Percentiles rank a stretch among this genome's conserved stretches.
Conservation (phyloP, 1,140 invertebrate genomes). For the Teleogryllus occipitalis region DNA sequence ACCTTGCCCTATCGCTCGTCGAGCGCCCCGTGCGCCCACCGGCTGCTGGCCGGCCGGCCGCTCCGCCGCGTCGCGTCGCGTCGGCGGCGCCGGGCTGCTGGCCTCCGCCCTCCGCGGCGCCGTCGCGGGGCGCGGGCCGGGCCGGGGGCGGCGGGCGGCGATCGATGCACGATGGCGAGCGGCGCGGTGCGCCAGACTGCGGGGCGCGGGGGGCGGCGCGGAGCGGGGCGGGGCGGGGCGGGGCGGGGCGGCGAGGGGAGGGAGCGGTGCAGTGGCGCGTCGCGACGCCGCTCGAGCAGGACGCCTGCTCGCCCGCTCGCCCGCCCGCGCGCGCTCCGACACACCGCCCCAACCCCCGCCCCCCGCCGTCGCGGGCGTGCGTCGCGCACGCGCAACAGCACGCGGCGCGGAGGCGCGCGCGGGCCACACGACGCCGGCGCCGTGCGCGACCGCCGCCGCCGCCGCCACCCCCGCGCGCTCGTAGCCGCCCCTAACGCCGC, state of each 20-base stretch:
- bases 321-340: neutral
- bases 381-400: neutral
- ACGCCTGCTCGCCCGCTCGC: too few species aligned
- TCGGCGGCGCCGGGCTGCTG: too few species aligned
- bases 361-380: neutral
- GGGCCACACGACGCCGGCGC: neutral
- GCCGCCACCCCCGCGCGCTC: neutral
- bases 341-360: neutral
- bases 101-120: too few species aligned
- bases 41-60: too few species aligned
- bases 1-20: too few species aligned
- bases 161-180: neutral
- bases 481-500: neutral
- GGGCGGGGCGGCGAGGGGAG: too few species aligned
- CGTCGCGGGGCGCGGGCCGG: too few species aligned
- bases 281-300: neutral
- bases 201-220: too few species aligned
- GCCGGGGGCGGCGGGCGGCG: too few species aligned
- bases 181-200: neutral
- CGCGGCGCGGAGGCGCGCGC: neutral
- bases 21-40: too few species aligned
- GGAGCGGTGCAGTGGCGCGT: neutral
- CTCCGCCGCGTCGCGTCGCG: too few species aligned
- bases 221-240: too few species aligned
- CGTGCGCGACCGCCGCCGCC: neutral